Evolutionary conservation across 2,888 invertebrate species (phyloP), one percentile per base, ranked within the genome.

Genomic region (Pammene fasciana): DNA sequence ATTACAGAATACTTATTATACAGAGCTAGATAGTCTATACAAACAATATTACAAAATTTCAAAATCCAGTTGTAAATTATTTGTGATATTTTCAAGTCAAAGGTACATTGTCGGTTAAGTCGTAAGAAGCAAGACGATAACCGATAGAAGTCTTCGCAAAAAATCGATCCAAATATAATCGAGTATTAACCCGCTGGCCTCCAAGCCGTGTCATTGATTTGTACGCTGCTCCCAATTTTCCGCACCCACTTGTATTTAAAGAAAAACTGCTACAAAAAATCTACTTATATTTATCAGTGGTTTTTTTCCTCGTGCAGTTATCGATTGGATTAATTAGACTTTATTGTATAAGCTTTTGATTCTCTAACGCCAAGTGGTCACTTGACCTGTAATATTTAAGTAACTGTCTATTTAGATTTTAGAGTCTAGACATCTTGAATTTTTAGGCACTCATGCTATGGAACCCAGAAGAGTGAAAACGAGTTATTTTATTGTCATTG

Each of bases 191-290:
- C 85, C 79, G 77, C 72, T 75, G 79, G 71, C 75, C 75, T 78
- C 79, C 81, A 82, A 84, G 85, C 87, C 87, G 82, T 86, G 77
- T 75, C 75, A 90, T 89, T 82, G 81, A 88, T 88, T 88, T 82
- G 73, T 67, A 79, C 79, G 84, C 79, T 80, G 73, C 80, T 76
- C 78, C 76, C 80, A 77, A 81, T 82, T 81, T 80, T 79, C 75
- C 75, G 81, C 84, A 82, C 83, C 84, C 78, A 83, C 76, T 77
- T 75, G 67, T 73, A 48, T 18, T 50, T 66, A 57, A 67, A 65
- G 75, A 77, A 79, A 80, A 80, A 77, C 73, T 57, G 54, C 16
- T n/a, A 36, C 34, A 65, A 48, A 60, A 65, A 59, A 13, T 16
- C 59, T 43, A 64, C 54, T 64, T 54, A 54, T 41, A 59, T 60